Evolutionary conservation across 92 coral and sea anemone species (phyloP).

Genomic region (Epizoanthus illoricatus): DNA sequence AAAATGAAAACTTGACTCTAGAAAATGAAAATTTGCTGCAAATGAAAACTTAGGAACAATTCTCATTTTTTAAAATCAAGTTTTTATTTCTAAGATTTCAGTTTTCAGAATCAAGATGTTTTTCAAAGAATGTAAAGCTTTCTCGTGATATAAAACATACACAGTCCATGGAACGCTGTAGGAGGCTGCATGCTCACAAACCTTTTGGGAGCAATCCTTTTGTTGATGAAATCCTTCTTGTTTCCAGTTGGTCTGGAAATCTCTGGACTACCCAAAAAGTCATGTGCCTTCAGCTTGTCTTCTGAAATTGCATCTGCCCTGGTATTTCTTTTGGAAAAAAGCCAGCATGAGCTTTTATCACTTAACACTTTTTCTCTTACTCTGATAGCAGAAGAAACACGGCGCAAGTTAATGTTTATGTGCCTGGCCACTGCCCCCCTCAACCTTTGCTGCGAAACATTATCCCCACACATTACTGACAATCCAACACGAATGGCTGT

Average conservation of each 20-base stretch:
- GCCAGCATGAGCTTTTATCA: conserved; percentile 27
- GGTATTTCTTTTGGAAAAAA: conserved; percentile 6
- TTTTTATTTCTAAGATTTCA: too few species aligned
- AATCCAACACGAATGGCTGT: conserved; percentile 44
- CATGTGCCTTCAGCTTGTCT: conserved; percentile 40
- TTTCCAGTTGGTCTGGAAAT: conserved; percentile 64
- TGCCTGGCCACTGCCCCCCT: background rate
- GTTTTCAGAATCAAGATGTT: too few species aligned
- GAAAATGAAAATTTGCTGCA: too few species aligned
- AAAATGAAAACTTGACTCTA: too few species aligned
- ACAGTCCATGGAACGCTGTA: too few species aligned
- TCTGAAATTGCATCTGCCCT: conserved; percentile 38
- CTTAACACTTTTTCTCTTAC: background rate
- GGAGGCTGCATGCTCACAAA: too few species aligned
- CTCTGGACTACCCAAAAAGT: conserved; percentile 52
- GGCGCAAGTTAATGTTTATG: conserved; percentile 30
- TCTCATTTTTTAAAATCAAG: too few species aligned
- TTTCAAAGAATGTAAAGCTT: too few species aligned
- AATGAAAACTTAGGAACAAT: too few species aligned
- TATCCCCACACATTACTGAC: conserved; percentile 31
- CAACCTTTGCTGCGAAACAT: too few species aligned
- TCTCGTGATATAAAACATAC: too few species aligned
- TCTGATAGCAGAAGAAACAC: conserved; percentile 22
- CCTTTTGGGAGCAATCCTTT: background rate
- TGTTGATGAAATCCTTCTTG: conserved; percentile 43